Percentiles rank a stretch among this genome's conserved stretches.
phyloP scores from a whole-genome alignment of 2,113 vertebrate species.

The Triplophysa dalaica region DNA sequence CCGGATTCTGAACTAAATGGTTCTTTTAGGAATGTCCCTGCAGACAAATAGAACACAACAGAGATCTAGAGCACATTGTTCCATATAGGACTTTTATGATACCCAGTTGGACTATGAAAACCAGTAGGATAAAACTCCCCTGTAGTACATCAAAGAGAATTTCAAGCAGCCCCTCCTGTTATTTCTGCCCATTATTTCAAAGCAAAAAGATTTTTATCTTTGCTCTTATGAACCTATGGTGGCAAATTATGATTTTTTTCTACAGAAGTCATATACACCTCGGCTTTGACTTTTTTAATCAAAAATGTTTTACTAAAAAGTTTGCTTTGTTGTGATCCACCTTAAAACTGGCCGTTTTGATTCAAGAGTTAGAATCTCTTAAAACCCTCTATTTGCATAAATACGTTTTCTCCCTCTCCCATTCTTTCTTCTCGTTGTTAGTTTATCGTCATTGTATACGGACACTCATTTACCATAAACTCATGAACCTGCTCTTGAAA shows the following conservation, averaged over 20 bases:
- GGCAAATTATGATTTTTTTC: too few relatives aligned
- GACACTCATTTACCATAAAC: constrained; percentile 22
- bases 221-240: too few relatives aligned
- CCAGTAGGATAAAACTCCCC: not conserved
- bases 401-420: not conserved
- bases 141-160: not conserved
- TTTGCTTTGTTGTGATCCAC: not conserved
- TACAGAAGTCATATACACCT: too few relatives aligned
- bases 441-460: constrained; percentile 10
- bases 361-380: too few relatives aligned
- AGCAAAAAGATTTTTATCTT: not conserved
- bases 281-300: too few relatives aligned
- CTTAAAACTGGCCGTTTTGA: not conserved
- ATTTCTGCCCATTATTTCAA: not conserved
- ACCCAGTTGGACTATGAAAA: not conserved
- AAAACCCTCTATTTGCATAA: too few relatives aligned
- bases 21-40: too few relatives aligned
- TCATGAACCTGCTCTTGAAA: constrained; percentile 1
- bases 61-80: too few relatives aligned
- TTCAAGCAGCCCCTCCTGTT: not conserved
- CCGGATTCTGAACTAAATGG: too few relatives aligned
- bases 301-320: too few relatives aligned
- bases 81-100: not conserved
- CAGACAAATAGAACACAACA: too few relatives aligned
- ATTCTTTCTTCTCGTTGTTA: not conserved